Base-by-base conservation (phyloP, 2,888 invertebrate genomes). In the Hypselothyrea guttata region DNA sequence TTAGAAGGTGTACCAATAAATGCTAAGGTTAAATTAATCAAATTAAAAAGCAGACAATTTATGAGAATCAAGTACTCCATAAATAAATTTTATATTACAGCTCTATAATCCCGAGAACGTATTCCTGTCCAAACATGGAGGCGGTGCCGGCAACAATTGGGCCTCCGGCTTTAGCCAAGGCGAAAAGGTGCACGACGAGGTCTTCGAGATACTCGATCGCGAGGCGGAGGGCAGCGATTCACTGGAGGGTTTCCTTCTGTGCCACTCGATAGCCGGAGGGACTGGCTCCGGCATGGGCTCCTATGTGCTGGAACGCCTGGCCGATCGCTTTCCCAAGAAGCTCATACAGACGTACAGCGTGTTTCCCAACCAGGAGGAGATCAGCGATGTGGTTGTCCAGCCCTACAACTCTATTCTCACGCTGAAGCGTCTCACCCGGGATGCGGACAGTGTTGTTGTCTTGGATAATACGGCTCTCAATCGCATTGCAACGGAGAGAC, bases 281-380 rank as follows among this genome's bases (percentile, higher is more conserved):
- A 99, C 99, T 4, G 99, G 99, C 0, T 99, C 98, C 0, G 99
- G 99, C 12, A 97, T 99, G 96, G 99, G 99, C 3, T 99, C 99
- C 0, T 98, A 96, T 87, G 95, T 97, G 75, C 91, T 97, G 67
- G 97, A 97, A 89, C 95, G 95, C 64, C 91, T 97, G 1, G 95
- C 96, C 0, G 97, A 97, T 88, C 94, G 97, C 74, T 99, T 97
- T 90, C 98, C 99, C 0, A 99, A 99, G 90, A 99, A 99, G 89
- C 91, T 99, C 30, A 96, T 99, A 31, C 97, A 99, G 91, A 98
- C 99, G 0, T 99, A 99, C 90, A 99, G 98, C 87, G 99, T 99
- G 2, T 99, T 99, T 89, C 99, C 99, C 0, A 99, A 99, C 91
- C 95, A 97, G 87, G 97, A 97, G 91, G 97, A 97, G 92, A 96